phyloP scores from a whole-genome alignment of 2,113 vertebrate genomes.

The Daphoenositta chrysoptera region DNA sequence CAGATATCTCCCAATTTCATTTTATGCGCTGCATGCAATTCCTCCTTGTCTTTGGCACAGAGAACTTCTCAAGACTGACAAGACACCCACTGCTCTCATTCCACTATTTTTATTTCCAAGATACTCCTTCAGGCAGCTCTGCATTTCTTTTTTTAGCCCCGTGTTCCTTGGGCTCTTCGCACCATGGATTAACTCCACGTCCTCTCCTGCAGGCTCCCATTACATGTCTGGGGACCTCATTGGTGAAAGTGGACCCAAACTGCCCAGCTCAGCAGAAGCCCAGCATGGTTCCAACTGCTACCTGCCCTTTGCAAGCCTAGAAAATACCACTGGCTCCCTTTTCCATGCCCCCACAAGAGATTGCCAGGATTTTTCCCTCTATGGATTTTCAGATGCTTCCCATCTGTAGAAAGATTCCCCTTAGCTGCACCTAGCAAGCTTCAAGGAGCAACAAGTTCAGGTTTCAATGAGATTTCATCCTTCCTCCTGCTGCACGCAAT shows the following conservation, averaged over 20 bases:
- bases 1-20: constrained; percentile 55
- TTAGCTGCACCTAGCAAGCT: not conserved
- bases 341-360: not conserved
- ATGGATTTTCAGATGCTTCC: not conserved
- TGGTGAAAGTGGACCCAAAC: not conserved
- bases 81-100: constrained; percentile 68
- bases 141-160: constrained; percentile 69
- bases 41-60: constrained; percentile 56
- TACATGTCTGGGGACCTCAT: constrained; percentile 21
- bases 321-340: not conserved
- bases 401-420: not conserved
- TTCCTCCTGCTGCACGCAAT: not conserved
- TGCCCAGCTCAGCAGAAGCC: constrained; percentile 8
- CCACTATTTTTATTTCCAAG: constrained; percentile 75
- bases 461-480: not conserved
- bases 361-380: constrained; percentile 11
- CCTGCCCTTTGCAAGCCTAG: not conserved
- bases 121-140: constrained; percentile 66
- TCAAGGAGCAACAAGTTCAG: not conserved
- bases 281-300: not conserved
- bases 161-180: constrained; percentile 53
- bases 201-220: constrained; percentile 20
- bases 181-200: constrained; percentile 55
- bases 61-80: constrained; percentile 59
- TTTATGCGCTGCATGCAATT: constrained; percentile 49